phyloP scores from a whole-genome alignment of 2,888 invertebrate species.

The Lasioglossum oenotherae region DNA sequence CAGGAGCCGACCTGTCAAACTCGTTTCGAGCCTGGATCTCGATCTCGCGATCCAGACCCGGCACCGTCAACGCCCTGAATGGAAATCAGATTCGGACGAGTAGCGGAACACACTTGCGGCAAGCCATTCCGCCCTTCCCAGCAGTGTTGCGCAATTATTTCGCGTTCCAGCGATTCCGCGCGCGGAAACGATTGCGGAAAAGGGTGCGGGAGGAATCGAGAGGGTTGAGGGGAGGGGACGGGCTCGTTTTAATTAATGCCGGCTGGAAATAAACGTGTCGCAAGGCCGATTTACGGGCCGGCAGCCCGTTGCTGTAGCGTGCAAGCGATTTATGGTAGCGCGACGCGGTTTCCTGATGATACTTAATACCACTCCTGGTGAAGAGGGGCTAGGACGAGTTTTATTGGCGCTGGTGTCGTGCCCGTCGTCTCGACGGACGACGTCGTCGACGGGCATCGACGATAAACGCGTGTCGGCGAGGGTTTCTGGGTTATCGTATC shows the following conservation, averaged over 20 bases:
- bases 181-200: neutral
- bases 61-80: conserved; percentile 67
- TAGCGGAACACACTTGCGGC: neutral
- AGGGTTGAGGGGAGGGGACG: conserved; percentile 40
- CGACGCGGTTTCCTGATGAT: conserved; percentile 68
- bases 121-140: conserved; percentile 20
- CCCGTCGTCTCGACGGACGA: neutral
- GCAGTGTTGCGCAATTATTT: conserved; percentile 68
- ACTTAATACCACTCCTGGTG: conserved; percentile 64
- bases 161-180: conserved; percentile 20
- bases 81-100: conserved; percentile 67
- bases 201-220: neutral
- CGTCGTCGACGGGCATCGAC: conserved; percentile 1
- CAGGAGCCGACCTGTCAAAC: conserved; percentile 76
- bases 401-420: conserved; percentile 6
- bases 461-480: neutral
- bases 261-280: conserved; percentile 71
- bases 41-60: conserved; percentile 9
- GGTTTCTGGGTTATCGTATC: conserved; percentile 5
- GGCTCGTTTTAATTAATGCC: conserved; percentile 74
- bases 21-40: conserved; percentile 71
- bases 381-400: conserved; percentile 24
- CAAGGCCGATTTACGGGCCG: conserved; percentile 73
- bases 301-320: conserved; percentile 51
- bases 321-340: conserved; percentile 67